Conservation (phyloP, 2,888 invertebrate genomes). For the Parapristionchus giblindavisi region DNA sequence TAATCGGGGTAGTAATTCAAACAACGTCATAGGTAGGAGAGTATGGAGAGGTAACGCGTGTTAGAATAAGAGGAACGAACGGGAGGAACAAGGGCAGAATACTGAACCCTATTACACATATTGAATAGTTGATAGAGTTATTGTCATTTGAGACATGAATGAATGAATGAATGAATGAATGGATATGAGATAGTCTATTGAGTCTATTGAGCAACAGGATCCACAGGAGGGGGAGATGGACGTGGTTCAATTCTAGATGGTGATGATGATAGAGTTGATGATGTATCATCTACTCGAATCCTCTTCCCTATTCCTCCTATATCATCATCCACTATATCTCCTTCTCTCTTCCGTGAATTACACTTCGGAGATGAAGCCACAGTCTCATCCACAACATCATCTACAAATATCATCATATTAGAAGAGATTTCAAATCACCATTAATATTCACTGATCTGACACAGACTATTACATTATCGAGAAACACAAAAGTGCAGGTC, state of each 20-base stretch:
- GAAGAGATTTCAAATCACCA: not conserved
- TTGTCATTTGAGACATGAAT: not conserved
- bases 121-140: not conserved
- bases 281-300: not conserved
- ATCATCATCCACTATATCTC: not conserved
- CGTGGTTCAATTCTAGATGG: no score
- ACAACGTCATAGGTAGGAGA: not conserved
- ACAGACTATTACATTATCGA: no score
- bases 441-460: no score
- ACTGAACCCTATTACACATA: no score
- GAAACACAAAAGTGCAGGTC: no score
- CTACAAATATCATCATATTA: slow-evolving; percentile 2
- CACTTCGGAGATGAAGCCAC: not conserved
- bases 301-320: slow-evolving; percentile 8
- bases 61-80: not conserved
- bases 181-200: no score
- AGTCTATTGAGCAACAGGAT: slow-evolving; percentile 2
- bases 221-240: slow-evolving; percentile 13
- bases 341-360: slow-evolving; percentile 9
- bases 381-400: not conserved
- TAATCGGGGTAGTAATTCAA: not conserved
- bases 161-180: not conserved
- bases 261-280: not conserved
- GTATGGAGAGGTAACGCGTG: not conserved
- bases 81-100: not conserved